phyloP scores from a whole-genome alignment of 2,888 invertebrate species.

The Parthenolecanium corni region DNA sequence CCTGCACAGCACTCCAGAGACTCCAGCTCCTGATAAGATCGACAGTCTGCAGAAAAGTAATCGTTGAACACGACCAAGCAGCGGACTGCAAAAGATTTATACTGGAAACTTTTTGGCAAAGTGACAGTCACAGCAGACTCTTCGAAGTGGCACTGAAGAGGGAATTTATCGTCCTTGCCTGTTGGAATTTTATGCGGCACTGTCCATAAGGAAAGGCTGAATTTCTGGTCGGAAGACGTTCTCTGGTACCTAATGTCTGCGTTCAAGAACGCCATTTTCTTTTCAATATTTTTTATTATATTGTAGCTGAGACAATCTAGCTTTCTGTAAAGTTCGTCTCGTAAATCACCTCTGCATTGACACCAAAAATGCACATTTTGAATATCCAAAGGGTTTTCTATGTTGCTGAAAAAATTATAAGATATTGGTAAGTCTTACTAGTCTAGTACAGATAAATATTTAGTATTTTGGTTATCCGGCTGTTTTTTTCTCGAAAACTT shows the following conservation, averaged over 20 bases:
- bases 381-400: slow-evolving; percentile 11
- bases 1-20: not conserved
- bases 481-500: no score
- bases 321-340: slow-evolving; percentile 13
- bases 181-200: not conserved
- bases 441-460: no score
- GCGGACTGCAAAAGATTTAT: slow-evolving; percentile 45
- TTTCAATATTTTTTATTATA: slow-evolving; percentile 16
- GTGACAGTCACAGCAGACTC: slow-evolving; percentile 45
- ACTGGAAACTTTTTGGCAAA: slow-evolving; percentile 47
- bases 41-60: slow-evolving; percentile 45
- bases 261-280: slow-evolving; percentile 18
- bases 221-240: not conserved
- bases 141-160: slow-evolving; percentile 45
- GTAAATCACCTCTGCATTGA: slow-evolving; percentile 11
- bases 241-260: slow-evolving; percentile 8
- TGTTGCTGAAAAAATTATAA: no score
- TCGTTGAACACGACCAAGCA: slow-evolving; percentile 48
- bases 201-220: slow-evolving; percentile 9
- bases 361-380: slow-evolving; percentile 5
- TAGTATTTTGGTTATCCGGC: no score
- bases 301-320: slow-evolving; percentile 8
- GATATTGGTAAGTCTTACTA: no score
- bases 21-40: slow-evolving; percentile 38
- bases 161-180: slow-evolving; percentile 39